Conservation (phyloP, 1,140 invertebrate species). For the Trichoplusia ni region DNA sequence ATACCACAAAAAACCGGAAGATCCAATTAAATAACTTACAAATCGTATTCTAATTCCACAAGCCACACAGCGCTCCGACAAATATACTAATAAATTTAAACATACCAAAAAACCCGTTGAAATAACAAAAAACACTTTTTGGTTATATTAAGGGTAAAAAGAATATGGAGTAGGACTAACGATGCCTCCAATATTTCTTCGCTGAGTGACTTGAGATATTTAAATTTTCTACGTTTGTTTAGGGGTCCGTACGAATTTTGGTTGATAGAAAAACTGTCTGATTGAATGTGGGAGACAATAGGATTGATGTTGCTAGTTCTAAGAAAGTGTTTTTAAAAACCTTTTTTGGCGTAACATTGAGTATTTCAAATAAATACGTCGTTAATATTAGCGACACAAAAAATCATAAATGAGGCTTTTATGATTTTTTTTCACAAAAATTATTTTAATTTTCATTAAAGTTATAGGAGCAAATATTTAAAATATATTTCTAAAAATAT, state of each 20-base stretch:
- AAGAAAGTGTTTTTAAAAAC: too few species aligned
- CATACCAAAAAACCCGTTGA: conserved; percentile 63
- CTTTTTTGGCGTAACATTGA: too few species aligned
- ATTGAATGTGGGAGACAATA: too few species aligned
- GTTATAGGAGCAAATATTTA: too few species aligned
- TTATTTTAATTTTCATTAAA: too few species aligned
- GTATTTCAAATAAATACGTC: too few species aligned
- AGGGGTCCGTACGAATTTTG: conserved; percentile 2
- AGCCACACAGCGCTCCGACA: conserved; percentile 47
- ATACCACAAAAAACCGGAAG: conserved; percentile 24
- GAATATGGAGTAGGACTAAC: conserved; percentile 57
- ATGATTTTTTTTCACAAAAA: too few species aligned
- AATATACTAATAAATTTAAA: conserved; percentile 61
- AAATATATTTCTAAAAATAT: too few species aligned
- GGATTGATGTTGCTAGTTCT: too few species aligned
- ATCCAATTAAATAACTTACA: conserved; percentile 32
- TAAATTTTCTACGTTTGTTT: conserved; percentile 55
- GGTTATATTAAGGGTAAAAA: conserved; percentile 45
- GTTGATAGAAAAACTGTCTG: neutral
- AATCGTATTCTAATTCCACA: conserved; percentile 45
- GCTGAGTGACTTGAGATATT: conserved; percentile 50
- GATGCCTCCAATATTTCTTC: conserved; percentile 67
- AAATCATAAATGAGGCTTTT: too few species aligned
- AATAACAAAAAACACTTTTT: conserved; percentile 65
- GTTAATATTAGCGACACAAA: too few species aligned